These are phyloP conservation scores for Cacoxenus indagator DNA, from an alignment of 2,888 invertebrate species.

Conservation along the genomic window DNA sequence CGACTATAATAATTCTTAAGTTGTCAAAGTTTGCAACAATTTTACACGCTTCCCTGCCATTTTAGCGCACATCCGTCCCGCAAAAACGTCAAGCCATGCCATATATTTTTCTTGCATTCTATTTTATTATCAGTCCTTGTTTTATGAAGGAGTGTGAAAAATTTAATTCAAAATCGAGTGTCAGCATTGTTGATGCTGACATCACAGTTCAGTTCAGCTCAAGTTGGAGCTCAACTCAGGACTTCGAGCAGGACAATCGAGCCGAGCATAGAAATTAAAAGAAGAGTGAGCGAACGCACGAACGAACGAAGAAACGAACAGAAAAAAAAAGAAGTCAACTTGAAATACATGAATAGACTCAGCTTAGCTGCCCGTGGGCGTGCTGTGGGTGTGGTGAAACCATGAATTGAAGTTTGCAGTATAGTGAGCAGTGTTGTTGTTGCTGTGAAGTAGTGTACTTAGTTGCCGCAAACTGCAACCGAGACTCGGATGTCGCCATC, in stretches of 20 bases:
- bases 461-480: slow-evolving; percentile 10
- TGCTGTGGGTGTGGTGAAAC: neutral
- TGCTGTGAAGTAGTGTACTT: neutral
- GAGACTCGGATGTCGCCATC: neutral
- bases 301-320: too few relatives aligned
- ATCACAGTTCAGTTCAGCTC: neutral
- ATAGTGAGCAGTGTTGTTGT: neutral
- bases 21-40: slow-evolving; percentile 58
- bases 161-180: slow-evolving; percentile 20
- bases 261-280: neutral
- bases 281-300: neutral
- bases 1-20: slow-evolving; percentile 49
- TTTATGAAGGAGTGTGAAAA: neutral
- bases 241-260: neutral
- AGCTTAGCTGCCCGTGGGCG: neutral
- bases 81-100: too few relatives aligned
- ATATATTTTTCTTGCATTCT: slow-evolving; percentile 36
- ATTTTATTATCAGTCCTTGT: too few relatives aligned
- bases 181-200: slow-evolving; percentile 1
- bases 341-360: slow-evolving; percentile 12
- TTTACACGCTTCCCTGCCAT: slow-evolving; percentile 52
- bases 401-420: neutral
- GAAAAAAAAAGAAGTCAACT: slow-evolving; percentile 4
- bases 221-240: neutral
- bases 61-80: too few relatives aligned